Conservation (phyloP, 2,113 vertebrate species). For the Orientallactaga bullata region DNA sequence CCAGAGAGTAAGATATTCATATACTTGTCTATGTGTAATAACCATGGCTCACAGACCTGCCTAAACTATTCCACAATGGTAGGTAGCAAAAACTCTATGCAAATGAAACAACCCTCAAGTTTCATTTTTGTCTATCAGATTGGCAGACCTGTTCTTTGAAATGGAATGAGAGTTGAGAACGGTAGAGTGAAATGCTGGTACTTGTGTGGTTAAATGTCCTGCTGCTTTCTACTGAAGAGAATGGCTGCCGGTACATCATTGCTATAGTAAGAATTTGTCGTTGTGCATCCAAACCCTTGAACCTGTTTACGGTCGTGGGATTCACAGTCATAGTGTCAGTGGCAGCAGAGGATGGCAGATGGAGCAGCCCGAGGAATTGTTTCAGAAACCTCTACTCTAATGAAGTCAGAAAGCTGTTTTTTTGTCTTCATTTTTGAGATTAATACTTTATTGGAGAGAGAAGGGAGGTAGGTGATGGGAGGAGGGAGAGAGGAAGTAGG, state of each 20-base stretch:
- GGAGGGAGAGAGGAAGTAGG: no score
- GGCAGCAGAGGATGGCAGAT: not conserved
- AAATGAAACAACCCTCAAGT: not conserved
- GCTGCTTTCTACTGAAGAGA: not conserved
- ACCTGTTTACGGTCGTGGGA: not conserved
- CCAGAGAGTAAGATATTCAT: not conserved
- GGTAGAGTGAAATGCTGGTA: not conserved
- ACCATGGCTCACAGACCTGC: not conserved
- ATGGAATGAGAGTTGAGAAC: not conserved
- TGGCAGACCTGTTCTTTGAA: not conserved
- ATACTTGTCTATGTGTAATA: not conserved
- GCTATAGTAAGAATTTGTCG: constrained; percentile 22
- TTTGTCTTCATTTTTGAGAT: no score
- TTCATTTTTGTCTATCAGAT: not conserved
- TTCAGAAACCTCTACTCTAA: not conserved
- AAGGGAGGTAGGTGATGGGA: no score
- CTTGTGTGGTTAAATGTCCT: not conserved
- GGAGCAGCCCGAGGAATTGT: no score
- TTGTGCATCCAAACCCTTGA: not conserved
- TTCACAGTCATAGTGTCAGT: not conserved
- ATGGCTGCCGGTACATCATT: not conserved
- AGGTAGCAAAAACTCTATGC: not conserved
- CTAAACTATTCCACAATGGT: not conserved
- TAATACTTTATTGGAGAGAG: no score
- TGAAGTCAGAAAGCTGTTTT: no score